Evolutionary conservation across 1,140 invertebrate species (phyloP).

Genomic region (Drosophila nannoptera): DNA sequence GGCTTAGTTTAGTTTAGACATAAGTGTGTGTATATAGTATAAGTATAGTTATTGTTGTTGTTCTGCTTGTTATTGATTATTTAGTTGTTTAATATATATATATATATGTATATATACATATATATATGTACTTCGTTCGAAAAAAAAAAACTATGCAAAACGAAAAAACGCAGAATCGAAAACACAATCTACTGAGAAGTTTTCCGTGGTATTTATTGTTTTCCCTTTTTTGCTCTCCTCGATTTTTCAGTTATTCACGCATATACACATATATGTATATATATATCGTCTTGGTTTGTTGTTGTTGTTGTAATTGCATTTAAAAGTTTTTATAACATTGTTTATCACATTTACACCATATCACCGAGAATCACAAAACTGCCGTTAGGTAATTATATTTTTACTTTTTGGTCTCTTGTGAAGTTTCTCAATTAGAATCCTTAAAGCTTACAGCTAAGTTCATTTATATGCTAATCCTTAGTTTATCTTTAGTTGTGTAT

Average conservation of each 20-base stretch:
- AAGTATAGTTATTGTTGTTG: conserved; percentile 46
- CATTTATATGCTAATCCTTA: conserved; percentile 40
- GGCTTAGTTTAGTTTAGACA: conserved; percentile 61
- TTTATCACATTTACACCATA: conserved; percentile 78
- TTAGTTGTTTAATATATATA: conserved; percentile 33
- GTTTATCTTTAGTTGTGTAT: conserved; percentile 73
- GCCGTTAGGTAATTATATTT: conserved; percentile 30
- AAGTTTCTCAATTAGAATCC: conserved; percentile 65
- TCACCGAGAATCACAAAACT: conserved; percentile 75
- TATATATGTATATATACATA: no score
- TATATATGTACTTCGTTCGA: no score
- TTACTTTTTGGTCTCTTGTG: conserved; percentile 57
- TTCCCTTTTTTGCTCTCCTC: background rate
- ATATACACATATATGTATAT: background rate
- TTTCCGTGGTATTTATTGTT: conserved; percentile 38
- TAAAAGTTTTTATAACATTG: conserved; percentile 71
- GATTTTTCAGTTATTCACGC: no score
- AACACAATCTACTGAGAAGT: conserved; percentile 47
- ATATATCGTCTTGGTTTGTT: background rate
- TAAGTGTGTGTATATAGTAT: conserved; percentile 44
- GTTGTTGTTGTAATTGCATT: conserved; percentile 50
- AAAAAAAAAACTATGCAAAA: conserved; percentile 49
- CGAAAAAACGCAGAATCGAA: conserved; percentile 53
- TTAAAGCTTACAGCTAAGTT: conserved; percentile 62
- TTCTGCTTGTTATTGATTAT: conserved; percentile 37